Percentiles rank a stretch among this genome's conserved stretches.
Evolutionary conservation across 2,888 invertebrate species (phyloP).

Genomic region (Nebria salina): DNA sequence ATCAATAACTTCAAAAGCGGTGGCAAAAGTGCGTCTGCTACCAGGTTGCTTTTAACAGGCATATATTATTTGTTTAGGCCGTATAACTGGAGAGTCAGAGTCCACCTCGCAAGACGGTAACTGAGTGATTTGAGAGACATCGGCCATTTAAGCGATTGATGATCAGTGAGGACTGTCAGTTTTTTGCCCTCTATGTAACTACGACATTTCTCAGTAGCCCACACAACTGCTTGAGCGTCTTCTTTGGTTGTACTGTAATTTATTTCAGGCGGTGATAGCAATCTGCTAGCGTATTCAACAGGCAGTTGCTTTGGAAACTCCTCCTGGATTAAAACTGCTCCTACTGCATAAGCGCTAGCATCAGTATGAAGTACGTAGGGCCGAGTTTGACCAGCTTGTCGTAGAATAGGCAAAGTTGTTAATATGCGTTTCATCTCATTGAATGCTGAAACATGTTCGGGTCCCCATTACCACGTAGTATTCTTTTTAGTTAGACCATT

Average conservation of each 20-base stretch:
- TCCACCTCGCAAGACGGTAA: not conserved
- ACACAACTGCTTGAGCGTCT: constrained; percentile 53
- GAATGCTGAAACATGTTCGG: constrained; percentile 18
- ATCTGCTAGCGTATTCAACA: constrained; percentile 42
- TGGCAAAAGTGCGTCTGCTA: too few relatives aligned
- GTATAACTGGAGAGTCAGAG: constrained; percentile 7
- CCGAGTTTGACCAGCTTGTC: constrained; percentile 48
- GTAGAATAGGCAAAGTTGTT: constrained; percentile 45
- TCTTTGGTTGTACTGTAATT: constrained; percentile 50
- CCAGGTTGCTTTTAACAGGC: too few relatives aligned
- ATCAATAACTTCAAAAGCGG: too few relatives aligned
- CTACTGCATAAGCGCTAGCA: constrained; percentile 28
- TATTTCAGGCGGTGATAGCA: constrained; percentile 22
- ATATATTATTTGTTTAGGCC: too few relatives aligned
- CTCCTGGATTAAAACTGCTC: constrained; percentile 37
- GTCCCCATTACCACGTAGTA: constrained; percentile 16
- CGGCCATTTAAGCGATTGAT: constrained; percentile 61
- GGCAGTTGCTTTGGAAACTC: constrained; percentile 40
- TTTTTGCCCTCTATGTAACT: constrained; percentile 55
- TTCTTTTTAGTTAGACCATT: constrained; percentile 23
- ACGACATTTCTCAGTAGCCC: constrained; percentile 55
- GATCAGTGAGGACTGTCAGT: constrained; percentile 57
- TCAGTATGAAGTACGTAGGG: constrained; percentile 50
- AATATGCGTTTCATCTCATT: constrained; percentile 26
- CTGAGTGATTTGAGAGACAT: constrained; percentile 46